phyloP scores from a whole-genome alignment of 1,140 invertebrate genomes.

The Protaetia brevitarsis region DNA sequence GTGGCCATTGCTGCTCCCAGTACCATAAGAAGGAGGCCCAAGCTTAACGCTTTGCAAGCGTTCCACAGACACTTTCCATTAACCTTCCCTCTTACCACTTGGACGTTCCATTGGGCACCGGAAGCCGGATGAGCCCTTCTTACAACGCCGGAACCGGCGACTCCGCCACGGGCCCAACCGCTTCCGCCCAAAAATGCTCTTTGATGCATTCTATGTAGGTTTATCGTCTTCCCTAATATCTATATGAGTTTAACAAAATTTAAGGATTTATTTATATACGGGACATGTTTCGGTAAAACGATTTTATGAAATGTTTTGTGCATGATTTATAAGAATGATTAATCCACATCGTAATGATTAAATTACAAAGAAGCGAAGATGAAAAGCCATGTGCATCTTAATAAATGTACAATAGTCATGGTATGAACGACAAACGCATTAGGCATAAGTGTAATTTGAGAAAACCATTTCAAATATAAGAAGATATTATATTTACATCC shows the following conservation, averaged over 20 bases:
- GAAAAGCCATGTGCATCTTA: too few species aligned
- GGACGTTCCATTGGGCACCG: slow-evolving; percentile 68
- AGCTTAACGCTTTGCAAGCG: slow-evolving; percentile 80
- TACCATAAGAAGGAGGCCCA: slow-evolving; percentile 79
- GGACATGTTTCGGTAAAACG: too few species aligned
- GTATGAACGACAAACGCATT: too few species aligned
- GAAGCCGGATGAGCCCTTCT: slow-evolving; percentile 64
- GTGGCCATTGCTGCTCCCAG: slow-evolving; percentile 86
- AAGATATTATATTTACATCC: too few species aligned
- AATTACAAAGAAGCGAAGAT: too few species aligned
- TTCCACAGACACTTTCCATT: slow-evolving; percentile 85
- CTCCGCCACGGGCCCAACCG: slow-evolving; percentile 77
- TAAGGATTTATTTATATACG: background rate
- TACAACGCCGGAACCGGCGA: slow-evolving; percentile 63
- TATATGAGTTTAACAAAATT: background rate
- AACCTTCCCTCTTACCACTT: slow-evolving; percentile 77
- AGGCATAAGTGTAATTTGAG: too few species aligned
- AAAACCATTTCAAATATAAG: too few species aligned
- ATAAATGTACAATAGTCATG: too few species aligned
- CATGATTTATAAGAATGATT: too few species aligned
- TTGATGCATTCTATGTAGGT: slow-evolving; percentile 36
- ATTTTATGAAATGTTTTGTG: too few species aligned
- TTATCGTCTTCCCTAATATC: background rate
- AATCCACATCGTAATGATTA: too few species aligned
- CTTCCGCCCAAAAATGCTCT: slow-evolving; percentile 47